These are phyloP conservation scores for Dasypolia templi DNA, from an alignment of 2,888 invertebrate genomes.

Conservation along the genomic window DNA sequence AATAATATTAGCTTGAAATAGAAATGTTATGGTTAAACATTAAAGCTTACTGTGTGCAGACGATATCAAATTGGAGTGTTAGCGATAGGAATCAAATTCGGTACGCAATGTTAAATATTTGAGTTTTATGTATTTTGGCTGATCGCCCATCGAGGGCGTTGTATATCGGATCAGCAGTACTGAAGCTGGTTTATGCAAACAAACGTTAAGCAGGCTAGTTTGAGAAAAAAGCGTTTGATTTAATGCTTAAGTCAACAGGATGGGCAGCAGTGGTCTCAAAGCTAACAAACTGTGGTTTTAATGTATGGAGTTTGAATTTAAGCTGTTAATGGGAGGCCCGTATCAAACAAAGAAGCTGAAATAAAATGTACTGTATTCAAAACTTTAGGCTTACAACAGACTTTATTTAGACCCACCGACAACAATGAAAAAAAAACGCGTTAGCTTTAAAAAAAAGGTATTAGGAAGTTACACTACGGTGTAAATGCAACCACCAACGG, in stretches of 20 bases:
- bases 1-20: constrained; percentile 58
- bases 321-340: background rate
- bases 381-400: background rate
- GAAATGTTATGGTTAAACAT: constrained; percentile 60
- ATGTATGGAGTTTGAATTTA: too few species aligned
- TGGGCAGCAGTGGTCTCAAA: background rate
- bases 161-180: constrained; percentile 35
- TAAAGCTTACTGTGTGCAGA: constrained; percentile 59
- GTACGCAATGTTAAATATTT: constrained; percentile 55
- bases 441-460: background rate
- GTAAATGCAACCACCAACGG: constrained; percentile 63
- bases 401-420: background rate
- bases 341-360: background rate
- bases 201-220: too few species aligned
- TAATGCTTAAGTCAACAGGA: background rate
- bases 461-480: constrained; percentile 49
- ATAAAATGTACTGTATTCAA: background rate
- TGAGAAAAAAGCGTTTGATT: constrained; percentile 1
- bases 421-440: too few species aligned
- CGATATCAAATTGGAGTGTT: constrained; percentile 59
- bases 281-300: background rate
- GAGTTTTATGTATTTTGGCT: constrained; percentile 57
- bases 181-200: constrained; percentile 13
- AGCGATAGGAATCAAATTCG: constrained; percentile 60
- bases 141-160: constrained; percentile 26